A percentile compares a stretch with the other conserved stretches of the same genome.
Conservation (phyloP, 2,888 invertebrate genomes). For the Xestia sexstrigata region DNA sequence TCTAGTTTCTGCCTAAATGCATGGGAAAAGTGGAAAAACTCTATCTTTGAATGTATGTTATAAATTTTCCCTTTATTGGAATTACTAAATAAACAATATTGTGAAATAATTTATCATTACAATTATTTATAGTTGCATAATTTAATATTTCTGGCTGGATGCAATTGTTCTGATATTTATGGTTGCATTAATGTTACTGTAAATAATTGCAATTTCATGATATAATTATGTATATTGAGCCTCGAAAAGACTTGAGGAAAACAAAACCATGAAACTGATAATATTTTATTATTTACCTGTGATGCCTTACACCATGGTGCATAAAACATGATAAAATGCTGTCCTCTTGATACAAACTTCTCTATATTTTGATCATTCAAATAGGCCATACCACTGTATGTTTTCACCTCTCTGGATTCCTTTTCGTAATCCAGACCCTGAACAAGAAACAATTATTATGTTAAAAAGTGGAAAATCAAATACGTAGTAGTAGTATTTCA, state of each 20-base stretch:
- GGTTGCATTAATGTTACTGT: not conserved
- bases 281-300: slow-evolving; percentile 88
- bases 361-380: slow-evolving; percentile 94
- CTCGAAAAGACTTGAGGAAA: not conserved
- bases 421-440: slow-evolving; percentile 71
- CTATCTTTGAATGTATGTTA: not conserved
- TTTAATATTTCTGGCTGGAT: slow-evolving; percentile 14
- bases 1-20: not conserved
- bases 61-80: not conserved
- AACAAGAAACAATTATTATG: slow-evolving; percentile 22
- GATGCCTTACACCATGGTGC: slow-evolving; percentile 98
- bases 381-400: slow-evolving; percentile 92
- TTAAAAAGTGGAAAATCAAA: not conserved
- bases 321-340: slow-evolving; percentile 97
- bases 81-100: not conserved
- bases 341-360: slow-evolving; percentile 93
- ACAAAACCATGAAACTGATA: not conserved
- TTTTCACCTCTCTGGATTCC: slow-evolving; percentile 87
- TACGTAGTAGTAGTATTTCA: not conserved
- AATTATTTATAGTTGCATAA: slow-evolving; percentile 2
- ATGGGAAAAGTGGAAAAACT: not conserved
- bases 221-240: not conserved
- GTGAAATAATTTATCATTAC: not conserved
- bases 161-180: slow-evolving; percentile 10
- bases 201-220: slow-evolving; percentile 16